Base-by-base conservation (phyloP, 2,888 invertebrate genomes). In the Apoda limacodes region DNA sequence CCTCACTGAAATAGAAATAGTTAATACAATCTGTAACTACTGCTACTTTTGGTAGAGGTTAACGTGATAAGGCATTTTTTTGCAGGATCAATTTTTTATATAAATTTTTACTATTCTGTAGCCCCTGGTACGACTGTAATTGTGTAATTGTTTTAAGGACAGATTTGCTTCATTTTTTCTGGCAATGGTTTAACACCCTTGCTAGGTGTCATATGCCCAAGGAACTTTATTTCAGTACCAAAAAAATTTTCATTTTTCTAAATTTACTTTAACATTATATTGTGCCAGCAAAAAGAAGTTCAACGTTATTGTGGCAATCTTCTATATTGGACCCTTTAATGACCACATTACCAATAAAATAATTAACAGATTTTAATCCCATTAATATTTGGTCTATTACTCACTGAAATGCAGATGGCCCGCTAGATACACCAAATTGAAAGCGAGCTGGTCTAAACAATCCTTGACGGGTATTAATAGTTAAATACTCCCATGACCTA, bases 241-340 rank as follows among this genome's bases (percentile, higher is more conserved):
- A 22, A 28, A 31, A 37, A 37, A 35, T 20, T 30, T 26, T 13
- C 38, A 38, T 35, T 33, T 34, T 30, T 17, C 17, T 7, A n/a
- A 17, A 34, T 34, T 33, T 4, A 33, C 25, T 28, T 21, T 33
- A 6, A 33, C 33, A 20, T 28, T 32, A 21, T 6, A 17, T 5
- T 17, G 17, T 7, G 5, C 17, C 5, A 17, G 7, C 17, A 6
- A 17, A 17, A 17, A 17, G 5, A 17, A n/a, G n/a, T n/a, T n/a
- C n/a, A n/a, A n/a, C n/a, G n/a, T n/a, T n/a, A n/a, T n/a, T n/a
- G n/a, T n/a, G n/a, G n/a, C 17, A 17, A 17, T 17, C 7, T 17
- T n/a, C n/a, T n/a, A n/a, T n/a, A n/a, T n/a, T n/a, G n/a, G n/a
- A n/a, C n/a, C 17, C 17, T 17, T 17, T 17, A 6, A 17, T 7